Conservation (phyloP, 2,113 vertebrate species). For the Phycodurus eques region DNA sequence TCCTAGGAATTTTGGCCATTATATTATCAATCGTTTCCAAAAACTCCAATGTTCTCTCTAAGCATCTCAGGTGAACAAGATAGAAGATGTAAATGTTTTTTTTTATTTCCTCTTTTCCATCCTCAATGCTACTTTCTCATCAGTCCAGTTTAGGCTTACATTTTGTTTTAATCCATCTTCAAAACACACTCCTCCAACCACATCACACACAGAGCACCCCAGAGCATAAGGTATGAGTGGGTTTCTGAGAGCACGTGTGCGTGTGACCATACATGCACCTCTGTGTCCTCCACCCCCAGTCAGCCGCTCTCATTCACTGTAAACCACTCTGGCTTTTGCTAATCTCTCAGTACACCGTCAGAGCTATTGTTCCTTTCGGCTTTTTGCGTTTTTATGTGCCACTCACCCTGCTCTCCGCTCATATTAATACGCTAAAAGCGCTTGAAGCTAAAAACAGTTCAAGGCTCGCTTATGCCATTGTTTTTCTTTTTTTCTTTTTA, state of each 20-base stretch:
- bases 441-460: slow-evolving; percentile 56
- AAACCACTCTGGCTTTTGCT: slow-evolving; percentile 60
- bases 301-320: slow-evolving; percentile 35
- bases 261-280: slow-evolving; percentile 48
- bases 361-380: slow-evolving; percentile 64
- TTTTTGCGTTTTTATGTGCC: slow-evolving; percentile 69
- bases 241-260: slow-evolving; percentile 29
- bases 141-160: slow-evolving; percentile 20
- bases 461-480: slow-evolving; percentile 44
- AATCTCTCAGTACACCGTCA: slow-evolving; percentile 64
- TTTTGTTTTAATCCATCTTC: slow-evolving; percentile 23
- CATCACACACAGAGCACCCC: slow-evolving; percentile 17
- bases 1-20: slow-evolving; percentile 18
- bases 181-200: slow-evolving; percentile 28
- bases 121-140: slow-evolving; percentile 20
- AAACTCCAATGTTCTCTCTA: background rate
- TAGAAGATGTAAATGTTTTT: background rate
- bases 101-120: slow-evolving; percentile 20
- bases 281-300: slow-evolving; percentile 48
- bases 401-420: slow-evolving; percentile 59
- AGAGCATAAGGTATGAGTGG: slow-evolving; percentile 32
- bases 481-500: slow-evolving; percentile 22
- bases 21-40: slow-evolving; percentile 10
- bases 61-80: background rate
- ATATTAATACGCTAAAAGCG: slow-evolving; percentile 60